Percentiles rank a stretch among this genome's conserved stretches.
phyloP scores from a whole-genome alignment of 2,797 vertebrate species.

The Lophius americanus region DNA sequence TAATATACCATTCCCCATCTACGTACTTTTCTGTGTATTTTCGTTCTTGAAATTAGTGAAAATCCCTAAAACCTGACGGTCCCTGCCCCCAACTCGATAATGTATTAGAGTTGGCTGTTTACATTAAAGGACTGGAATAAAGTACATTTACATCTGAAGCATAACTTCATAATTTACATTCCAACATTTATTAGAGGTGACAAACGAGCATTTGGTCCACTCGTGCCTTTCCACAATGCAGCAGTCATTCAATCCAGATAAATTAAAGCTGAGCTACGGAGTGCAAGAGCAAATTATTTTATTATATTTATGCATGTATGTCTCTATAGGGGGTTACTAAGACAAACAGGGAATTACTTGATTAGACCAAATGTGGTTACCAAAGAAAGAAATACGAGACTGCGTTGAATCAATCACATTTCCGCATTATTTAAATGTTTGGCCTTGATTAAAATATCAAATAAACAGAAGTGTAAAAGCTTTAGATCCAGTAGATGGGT shows the following conservation, averaged over 20 bases:
- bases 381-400: slow-evolving; percentile 77
- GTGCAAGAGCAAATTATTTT: slow-evolving; percentile 87
- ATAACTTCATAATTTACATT: slow-evolving; percentile 99
- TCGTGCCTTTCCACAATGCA: slow-evolving; percentile 87
- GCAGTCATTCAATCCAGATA: slow-evolving; percentile 88
- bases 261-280: slow-evolving; percentile 83
- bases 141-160: slow-evolving; percentile 99
- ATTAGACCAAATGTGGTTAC: slow-evolving; percentile 78
- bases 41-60: slow-evolving; percentile 98
- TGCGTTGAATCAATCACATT: slow-evolving; percentile 65
- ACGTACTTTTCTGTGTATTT: slow-evolving; percentile 97
- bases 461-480: slow-evolving; percentile 52
- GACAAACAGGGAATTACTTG: slow-evolving; percentile 81
- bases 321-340: slow-evolving; percentile 82
- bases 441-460: slow-evolving; percentile 63
- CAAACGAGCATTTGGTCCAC: slow-evolving; percentile 88
- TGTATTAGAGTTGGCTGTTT: slow-evolving; percentile 85
- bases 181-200: slow-evolving; percentile 99
- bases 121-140: slow-evolving; percentile 99
- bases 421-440: slow-evolving; percentile 66
- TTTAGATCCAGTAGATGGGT: slow-evolving; percentile 18
- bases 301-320: slow-evolving; percentile 87
- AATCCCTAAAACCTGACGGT: slow-evolving; percentile 90
- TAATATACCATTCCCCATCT: slow-evolving; percentile 97
- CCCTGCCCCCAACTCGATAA: slow-evolving; percentile 74